Base-by-base conservation (phyloP, 2,113 vertebrate species). In the Garra rufa region DNA sequence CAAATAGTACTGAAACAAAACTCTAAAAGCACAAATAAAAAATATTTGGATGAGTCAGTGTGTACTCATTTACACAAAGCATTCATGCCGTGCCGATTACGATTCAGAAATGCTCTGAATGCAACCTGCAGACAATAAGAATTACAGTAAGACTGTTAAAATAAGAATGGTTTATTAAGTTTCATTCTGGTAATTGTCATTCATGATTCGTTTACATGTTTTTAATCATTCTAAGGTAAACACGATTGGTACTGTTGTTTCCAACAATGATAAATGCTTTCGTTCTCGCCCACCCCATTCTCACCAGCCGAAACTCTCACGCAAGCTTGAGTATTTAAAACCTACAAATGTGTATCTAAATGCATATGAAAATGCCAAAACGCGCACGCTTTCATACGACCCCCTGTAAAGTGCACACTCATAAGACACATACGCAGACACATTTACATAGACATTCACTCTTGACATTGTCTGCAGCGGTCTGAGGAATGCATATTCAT, bases 311-410 rank as follows among this genome's bases (percentile, higher is more conserved):
- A 26, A 55, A 88, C 88, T 87, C 89, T 89, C 90, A 83, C 13
- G 86, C 91, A 85, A 81, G 77, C 90, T 93, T 94, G 92, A 92
- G 94, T 93, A 94, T 93, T 93, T 92, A 94, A 88, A 93, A 90
- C 91, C 93, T 94, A 94, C 92, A 92, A 92, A 94, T 88, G 80
- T 92, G 87, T 91, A 90, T 84, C 91, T 84, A 88, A 87, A 92
- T 86, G 77, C 90, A 88, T 92, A 92, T 88, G 82, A 94, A 91
- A 92, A 90, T 79, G 89, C 92, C 93, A 93, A 94, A 89, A 93
- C 90, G 92, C 93, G 86, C 87, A 92, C 89, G 88, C 17, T 78
- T 59, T 10, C 59, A 83, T 41, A 46, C 61, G 30, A 43, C 71
- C 70, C 41, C 21, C 19, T 74, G 24, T 57, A 90, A 88, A 93